Conservation (phyloP, 2,888 invertebrate species). For the Scaptodrosophila latifasciaeformis region DNA sequence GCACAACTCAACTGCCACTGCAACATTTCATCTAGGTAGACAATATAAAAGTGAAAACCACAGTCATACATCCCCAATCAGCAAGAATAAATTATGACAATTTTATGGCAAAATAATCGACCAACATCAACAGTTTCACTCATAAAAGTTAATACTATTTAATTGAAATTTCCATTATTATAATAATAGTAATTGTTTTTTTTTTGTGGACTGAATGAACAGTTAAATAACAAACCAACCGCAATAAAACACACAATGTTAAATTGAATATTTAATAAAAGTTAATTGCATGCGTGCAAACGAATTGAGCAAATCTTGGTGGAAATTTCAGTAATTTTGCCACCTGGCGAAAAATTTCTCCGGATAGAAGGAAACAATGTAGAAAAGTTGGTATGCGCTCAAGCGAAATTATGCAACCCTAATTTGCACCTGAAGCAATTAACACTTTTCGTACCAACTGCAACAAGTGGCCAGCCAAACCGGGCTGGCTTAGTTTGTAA, state of each 20-base stretch:
- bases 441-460: constrained; percentile 32
- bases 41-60: constrained; percentile 43
- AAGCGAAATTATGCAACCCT: constrained; percentile 35
- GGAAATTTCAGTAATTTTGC: constrained; percentile 23
- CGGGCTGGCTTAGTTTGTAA: constrained; percentile 11
- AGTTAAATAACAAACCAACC: not conserved
- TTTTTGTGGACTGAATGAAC: too few relatives aligned
- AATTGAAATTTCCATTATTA: constrained; percentile 49
- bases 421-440: constrained; percentile 46
- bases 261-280: not conserved
- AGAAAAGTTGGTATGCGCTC: constrained; percentile 23
- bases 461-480: constrained; percentile 41
- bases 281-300: constrained; percentile 31
- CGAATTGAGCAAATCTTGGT: too few relatives aligned
- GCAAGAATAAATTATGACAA: constrained; percentile 44
- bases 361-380: too few relatives aligned
- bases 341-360: constrained; percentile 21
- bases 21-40: constrained; percentile 6
- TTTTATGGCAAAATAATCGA: constrained; percentile 50
- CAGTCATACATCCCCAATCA: constrained; percentile 48
- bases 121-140: constrained; percentile 1
- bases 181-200: too few relatives aligned
- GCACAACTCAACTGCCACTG: constrained; percentile 7
- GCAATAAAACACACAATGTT: not conserved
- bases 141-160: constrained; percentile 40